Percentiles rank a stretch among this genome's conserved stretches.
Evolutionary conservation across 2,113 vertebrate genomes (phyloP).

Genomic region (Dipodomys merriami): DNA sequence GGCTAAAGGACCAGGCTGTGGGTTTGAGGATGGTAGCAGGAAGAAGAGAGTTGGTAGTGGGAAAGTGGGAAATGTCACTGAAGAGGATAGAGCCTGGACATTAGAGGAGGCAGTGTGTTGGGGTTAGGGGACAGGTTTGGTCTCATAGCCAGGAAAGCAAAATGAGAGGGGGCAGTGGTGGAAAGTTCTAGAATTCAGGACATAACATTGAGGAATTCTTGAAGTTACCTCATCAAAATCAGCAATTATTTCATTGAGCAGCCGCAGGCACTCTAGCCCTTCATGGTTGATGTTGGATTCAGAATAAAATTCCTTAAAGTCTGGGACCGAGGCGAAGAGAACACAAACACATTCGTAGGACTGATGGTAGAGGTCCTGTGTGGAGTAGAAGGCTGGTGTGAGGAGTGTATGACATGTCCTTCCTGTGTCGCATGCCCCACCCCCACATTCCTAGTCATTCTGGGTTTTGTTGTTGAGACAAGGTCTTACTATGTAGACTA

Average conservation of each 20-base stretch:
- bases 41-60: neutral
- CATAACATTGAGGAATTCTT: neutral
- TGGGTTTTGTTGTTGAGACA: neutral
- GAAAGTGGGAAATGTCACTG: neutral
- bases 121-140: neutral
- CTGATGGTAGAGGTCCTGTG: slow-evolving; percentile 95
- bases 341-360: slow-evolving; percentile 93
- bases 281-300: slow-evolving; percentile 91
- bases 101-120: neutral
- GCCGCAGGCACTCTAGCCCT: slow-evolving; percentile 92
- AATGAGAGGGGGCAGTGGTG: neutral
- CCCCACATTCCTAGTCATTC: neutral
- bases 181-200: neutral
- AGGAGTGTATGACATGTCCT: neutral
- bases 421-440: too few species aligned
- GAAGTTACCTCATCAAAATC: slow-evolving; percentile 93
- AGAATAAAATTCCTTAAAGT: slow-evolving; percentile 94
- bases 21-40: neutral
- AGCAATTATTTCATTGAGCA: slow-evolving; percentile 94
- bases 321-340: slow-evolving; percentile 93
- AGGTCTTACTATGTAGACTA: neutral
- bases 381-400: neutral
- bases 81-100: neutral
- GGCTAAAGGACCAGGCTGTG: neutral
- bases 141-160: neutral